Conservation (phyloP, 2,113 vertebrate genomes). For the Corythoichthys intestinalis region DNA sequence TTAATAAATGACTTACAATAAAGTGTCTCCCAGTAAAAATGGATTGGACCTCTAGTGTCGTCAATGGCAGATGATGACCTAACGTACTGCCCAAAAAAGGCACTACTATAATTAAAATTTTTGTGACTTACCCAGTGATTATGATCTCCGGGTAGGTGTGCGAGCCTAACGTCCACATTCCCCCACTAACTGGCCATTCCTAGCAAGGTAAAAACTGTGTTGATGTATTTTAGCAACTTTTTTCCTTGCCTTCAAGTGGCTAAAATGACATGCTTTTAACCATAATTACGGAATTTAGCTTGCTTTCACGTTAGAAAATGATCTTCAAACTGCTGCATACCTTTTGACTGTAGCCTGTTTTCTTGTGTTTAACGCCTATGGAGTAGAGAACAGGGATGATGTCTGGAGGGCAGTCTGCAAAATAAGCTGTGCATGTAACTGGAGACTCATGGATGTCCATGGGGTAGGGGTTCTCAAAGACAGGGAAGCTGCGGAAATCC, state of each 20-base stretch:
- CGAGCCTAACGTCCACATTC: constrained; percentile 91
- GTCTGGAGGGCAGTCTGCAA: constrained; percentile 94
- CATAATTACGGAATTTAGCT: not conserved
- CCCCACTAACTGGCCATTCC: constrained; percentile 95
- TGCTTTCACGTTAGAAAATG: not conserved
- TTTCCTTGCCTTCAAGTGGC: not conserved
- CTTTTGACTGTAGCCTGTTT: constrained; percentile 96
- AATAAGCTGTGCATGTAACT: constrained; percentile 95
- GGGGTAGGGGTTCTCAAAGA: constrained; percentile 98
- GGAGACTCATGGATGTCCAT: constrained; percentile 98
- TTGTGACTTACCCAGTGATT: constrained; percentile 89
- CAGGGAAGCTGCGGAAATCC: constrained; percentile 81
- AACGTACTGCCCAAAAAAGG: no score
- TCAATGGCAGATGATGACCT: no score
- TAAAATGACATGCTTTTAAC: not conserved
- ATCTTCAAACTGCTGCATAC: constrained; percentile 55
- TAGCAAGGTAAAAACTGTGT: constrained; percentile 50
- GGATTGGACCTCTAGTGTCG: no score
- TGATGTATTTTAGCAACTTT: no score
- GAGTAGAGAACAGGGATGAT: constrained; percentile 96
- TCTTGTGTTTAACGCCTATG: constrained; percentile 96
- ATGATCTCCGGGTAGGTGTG: constrained; percentile 95
- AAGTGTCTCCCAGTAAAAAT: no score
- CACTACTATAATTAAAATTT: not conserved
- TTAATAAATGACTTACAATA: no score